phyloP scores from a whole-genome alignment of 2,797 vertebrate species.

The Pseudomugil gertrudae region DNA sequence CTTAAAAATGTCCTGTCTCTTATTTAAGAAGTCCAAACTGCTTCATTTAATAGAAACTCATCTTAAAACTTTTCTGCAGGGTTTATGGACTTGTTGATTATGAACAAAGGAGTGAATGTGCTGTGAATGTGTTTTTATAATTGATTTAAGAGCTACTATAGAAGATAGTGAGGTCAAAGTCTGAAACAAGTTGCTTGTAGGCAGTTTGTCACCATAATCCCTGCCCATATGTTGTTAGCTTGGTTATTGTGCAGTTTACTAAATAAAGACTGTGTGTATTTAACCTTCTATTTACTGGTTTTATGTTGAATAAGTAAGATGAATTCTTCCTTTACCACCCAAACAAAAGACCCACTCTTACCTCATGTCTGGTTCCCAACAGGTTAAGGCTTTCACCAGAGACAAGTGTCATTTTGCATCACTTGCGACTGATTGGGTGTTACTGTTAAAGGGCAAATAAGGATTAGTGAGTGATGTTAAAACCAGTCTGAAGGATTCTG shows the following conservation, averaged over 20 bases:
- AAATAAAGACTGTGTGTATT: neutral
- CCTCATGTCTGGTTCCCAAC: no score
- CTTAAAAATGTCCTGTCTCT: neutral
- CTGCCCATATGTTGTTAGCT: constrained; percentile 33
- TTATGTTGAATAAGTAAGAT: constrained; percentile 21
- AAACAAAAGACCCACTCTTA: no score
- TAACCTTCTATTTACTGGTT: constrained; percentile 11
- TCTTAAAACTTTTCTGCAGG: constrained; percentile 12
- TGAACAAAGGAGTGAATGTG: constrained; percentile 21
- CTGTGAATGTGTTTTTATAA: constrained; percentile 44
- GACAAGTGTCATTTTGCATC: no score
- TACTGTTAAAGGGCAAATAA: neutral
- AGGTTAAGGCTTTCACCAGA: no score
- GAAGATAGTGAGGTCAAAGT: constrained; percentile 66
- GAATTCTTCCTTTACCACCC: no score
- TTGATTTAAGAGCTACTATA: constrained; percentile 46
- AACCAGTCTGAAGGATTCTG: neutral
- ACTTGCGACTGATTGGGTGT: neutral
- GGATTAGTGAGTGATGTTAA: neutral
- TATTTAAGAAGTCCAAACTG: neutral
- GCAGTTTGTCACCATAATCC: constrained; percentile 33
- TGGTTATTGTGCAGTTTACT: constrained; percentile 19
- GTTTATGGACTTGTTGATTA: constrained; percentile 33
- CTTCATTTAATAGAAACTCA: neutral
- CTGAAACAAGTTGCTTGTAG: constrained; percentile 55